These are phyloP conservation scores for Rallus crepitans DNA, from an alignment of 2,797 vertebrate species.

Conservation along the genomic window DNA sequence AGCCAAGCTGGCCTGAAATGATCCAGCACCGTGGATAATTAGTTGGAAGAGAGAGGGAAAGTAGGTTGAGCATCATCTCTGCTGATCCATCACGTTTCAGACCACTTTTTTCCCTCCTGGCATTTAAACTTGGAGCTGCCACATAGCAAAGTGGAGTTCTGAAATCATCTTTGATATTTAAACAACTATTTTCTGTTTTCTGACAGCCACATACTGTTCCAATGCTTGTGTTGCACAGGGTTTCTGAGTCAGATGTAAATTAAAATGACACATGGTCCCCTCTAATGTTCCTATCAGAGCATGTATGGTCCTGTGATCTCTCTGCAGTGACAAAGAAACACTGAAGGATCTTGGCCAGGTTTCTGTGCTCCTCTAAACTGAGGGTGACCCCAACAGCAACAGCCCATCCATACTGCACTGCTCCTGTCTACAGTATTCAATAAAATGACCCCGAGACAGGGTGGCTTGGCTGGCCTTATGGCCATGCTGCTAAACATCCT, in stretches of 20 bases:
- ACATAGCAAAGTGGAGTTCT: not conserved
- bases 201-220: slow-evolving; percentile 52
- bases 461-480: not conserved
- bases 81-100: not conserved
- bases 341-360: not conserved
- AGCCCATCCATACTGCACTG: not conserved
- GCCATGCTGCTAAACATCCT: not conserved
- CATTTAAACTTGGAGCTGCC: not conserved
- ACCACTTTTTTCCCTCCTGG: not conserved
- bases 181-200: slow-evolving; percentile 48
- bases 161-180: slow-evolving; percentile 63
- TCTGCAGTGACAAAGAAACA: not conserved
- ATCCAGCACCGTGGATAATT: not conserved
- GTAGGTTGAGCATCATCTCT: not conserved
- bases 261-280: slow-evolving; percentile 21
- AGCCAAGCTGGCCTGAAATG: not conserved
- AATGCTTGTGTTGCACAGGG: not conserved
- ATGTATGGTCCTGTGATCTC: slow-evolving; percentile 12
- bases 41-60: not conserved
- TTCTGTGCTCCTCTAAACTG: not conserved
- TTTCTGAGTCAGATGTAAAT: slow-evolving; percentile 57
- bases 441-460: not conserved
- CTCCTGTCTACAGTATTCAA: not conserved
- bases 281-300: slow-evolving; percentile 46
- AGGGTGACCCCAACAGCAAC: not conserved